Percentiles rank a stretch among this genome's conserved stretches.
These are phyloP conservation scores for Antechinus stuartii DNA, from an alignment of 2,113 vertebrate genomes.

Conservation along the genomic window DNA sequence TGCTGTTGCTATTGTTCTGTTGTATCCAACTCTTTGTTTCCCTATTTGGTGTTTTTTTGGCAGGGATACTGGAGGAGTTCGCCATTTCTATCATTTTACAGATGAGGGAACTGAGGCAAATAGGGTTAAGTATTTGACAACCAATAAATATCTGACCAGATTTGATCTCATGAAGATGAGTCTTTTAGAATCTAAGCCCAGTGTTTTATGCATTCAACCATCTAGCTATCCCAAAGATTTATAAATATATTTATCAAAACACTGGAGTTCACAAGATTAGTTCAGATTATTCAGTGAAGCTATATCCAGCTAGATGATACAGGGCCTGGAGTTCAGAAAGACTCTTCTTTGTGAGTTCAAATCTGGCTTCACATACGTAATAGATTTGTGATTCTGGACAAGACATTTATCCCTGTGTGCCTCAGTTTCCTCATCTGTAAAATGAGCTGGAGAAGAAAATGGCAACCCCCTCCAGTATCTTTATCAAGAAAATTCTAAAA, in stretches of 20 bases:
- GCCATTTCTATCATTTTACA: no score
- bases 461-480: not conserved
- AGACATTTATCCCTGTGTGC: not conserved
- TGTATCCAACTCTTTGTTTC: no score
- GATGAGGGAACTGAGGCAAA: no score
- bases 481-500: not conserved
- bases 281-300: not conserved
- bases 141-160: not conserved
- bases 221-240: not conserved
- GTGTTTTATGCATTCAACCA: not conserved
- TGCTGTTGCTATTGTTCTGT: not conserved
- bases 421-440: not conserved
- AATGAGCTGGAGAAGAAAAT: not conserved
- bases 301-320: not conserved
- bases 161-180: not conserved
- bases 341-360: not conserved
- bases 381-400: not conserved
- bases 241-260: not conserved
- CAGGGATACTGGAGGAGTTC: no score
- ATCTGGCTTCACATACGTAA: not conserved
- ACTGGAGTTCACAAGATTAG: conserved; percentile 29
- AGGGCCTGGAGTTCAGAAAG: not conserved
- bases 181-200: not conserved
- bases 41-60: no score
- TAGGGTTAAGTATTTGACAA: not conserved